Evolutionary conservation across 2,888 invertebrate species (phyloP).

Genomic region (Neocrepidodera transversa): DNA sequence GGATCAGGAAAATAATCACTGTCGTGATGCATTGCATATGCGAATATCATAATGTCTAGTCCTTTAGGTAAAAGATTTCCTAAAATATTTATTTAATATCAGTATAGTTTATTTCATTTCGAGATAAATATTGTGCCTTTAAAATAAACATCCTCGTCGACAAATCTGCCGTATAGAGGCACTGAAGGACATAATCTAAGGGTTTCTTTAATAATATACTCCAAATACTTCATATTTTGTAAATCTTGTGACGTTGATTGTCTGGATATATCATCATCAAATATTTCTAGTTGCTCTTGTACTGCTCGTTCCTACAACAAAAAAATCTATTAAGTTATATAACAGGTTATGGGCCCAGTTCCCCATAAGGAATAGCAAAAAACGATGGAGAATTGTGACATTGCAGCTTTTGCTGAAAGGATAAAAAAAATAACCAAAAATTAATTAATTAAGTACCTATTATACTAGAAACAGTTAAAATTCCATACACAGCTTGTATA

Average conservation of each 20-base stretch:
- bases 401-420: too few species aligned
- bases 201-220: constrained; percentile 52
- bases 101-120: neutral
- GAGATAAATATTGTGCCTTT: constrained; percentile 25
- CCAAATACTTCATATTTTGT: constrained; percentile 53
- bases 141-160: constrained; percentile 41
- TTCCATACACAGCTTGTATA: too few species aligned
- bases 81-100: constrained; percentile 4
- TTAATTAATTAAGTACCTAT: too few species aligned
- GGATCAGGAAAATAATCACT: constrained; percentile 38
- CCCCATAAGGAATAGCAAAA: too few species aligned
- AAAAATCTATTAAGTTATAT: neutral
- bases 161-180: constrained; percentile 45
- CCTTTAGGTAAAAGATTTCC: constrained; percentile 53
- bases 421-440: too few species aligned
- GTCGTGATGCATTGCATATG: constrained; percentile 35
- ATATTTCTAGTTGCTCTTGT: constrained; percentile 53
- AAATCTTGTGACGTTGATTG: constrained; percentile 48
- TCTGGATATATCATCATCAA: constrained; percentile 44
- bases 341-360: too few species aligned
- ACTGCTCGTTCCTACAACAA: constrained; percentile 51
- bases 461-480: too few species aligned
- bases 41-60: constrained; percentile 55
- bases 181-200: constrained; percentile 52
- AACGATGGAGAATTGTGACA: too few species aligned